Percentiles rank a stretch among this genome's conserved stretches.
These are phyloP conservation scores for Pangasius sanitwongsei DNA, from an alignment of 2,797 vertebrate species.

Conservation along the genomic window DNA sequence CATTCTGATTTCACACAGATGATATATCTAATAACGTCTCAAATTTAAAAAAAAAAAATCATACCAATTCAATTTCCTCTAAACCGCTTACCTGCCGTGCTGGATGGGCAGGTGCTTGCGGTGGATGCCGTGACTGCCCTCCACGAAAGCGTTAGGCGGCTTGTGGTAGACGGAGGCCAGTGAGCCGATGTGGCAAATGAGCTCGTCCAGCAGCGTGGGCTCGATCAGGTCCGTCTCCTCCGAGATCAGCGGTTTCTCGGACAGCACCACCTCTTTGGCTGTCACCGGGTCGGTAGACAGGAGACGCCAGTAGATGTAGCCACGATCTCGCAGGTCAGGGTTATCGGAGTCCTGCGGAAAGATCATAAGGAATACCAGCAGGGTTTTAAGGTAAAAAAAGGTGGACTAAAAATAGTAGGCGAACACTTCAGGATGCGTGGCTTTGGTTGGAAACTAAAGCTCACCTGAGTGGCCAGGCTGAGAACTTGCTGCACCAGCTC, in stretches of 20 bases:
- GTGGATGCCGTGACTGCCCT: slow-evolving; percentile 82
- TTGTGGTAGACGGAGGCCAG: slow-evolving; percentile 98
- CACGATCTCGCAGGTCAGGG: slow-evolving; percentile 92
- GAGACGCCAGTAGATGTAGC: slow-evolving; percentile 99
- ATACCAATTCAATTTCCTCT: not conserved
- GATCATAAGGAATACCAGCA: too few relatives aligned
- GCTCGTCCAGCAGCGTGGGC: slow-evolving; percentile 92
- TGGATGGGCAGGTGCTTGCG: slow-evolving; percentile 88
- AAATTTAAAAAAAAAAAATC: too few relatives aligned
- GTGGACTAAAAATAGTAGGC: not conserved
- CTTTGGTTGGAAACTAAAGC: not conserved
- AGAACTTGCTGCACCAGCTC: slow-evolving; percentile 96
- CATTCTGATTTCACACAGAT: not conserved
- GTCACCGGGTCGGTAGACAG: slow-evolving; percentile 97
- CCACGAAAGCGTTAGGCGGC: slow-evolving; percentile 94
- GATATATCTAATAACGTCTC: not conserved
- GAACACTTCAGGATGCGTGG: too few relatives aligned
- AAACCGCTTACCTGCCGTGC: slow-evolving; percentile 64
- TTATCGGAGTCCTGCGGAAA: slow-evolving; percentile 90
- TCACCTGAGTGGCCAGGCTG: slow-evolving; percentile 94
- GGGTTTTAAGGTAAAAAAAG: too few relatives aligned
- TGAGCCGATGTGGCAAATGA: slow-evolving; percentile 96
- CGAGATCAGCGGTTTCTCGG: slow-evolving; percentile 95
- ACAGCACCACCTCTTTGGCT: slow-evolving; percentile 96
- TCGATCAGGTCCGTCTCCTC: slow-evolving; percentile 98